Conservation (phyloP, 2,797 vertebrate genomes). For the Nothura maculosa region DNA sequence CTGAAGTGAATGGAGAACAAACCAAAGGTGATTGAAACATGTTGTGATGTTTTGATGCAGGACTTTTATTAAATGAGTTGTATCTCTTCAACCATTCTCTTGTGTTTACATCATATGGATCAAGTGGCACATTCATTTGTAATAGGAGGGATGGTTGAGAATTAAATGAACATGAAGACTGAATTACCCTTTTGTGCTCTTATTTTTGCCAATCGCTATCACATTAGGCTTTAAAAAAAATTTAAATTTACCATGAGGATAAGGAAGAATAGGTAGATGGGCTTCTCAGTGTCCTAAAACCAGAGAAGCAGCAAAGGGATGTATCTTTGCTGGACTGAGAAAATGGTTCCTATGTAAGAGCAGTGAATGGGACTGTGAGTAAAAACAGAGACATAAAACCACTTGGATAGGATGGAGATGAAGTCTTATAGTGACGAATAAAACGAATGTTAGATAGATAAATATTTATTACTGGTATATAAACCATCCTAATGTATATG, state of each 20-base stretch:
- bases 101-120: conserved; percentile 12
- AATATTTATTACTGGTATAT: neutral
- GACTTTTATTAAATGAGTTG: neutral
- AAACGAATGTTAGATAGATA: neutral
- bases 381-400: neutral
- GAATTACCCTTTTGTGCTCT: conserved; percentile 24
- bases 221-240: neutral
- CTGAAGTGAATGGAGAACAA: neutral
- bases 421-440: neutral
- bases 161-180: neutral
- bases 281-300: neutral
- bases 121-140: conserved; percentile 28
- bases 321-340: neutral
- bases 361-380: neutral
- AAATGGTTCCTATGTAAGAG: neutral
- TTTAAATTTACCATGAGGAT: neutral
- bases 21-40: neutral
- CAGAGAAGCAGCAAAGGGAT: neutral
- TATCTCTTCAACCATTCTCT: conserved; percentile 7
- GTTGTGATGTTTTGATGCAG: neutral
- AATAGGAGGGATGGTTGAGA: neutral
- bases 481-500: neutral
- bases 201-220: neutral
- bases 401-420: neutral
- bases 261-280: neutral